A percentile compares a stretch with the other conserved stretches of the same genome.
Conservation (phyloP, 2,888 invertebrate species). For the Caenorhabditis macrosperma region DNA sequence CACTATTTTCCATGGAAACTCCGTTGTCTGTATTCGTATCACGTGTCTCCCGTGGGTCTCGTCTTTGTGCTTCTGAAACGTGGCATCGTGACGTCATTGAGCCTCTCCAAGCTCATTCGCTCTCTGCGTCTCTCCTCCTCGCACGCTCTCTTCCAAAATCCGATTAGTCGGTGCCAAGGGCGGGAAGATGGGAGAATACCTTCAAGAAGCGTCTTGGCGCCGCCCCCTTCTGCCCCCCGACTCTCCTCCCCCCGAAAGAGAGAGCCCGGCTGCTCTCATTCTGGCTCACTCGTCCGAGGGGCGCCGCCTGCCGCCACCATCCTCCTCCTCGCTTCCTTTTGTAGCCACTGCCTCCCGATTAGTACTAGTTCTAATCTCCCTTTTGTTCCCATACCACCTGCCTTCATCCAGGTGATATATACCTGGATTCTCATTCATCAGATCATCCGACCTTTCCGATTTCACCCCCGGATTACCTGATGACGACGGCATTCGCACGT, state of each 20-base stretch:
- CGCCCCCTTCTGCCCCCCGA: constrained; percentile 47
- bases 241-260: constrained; percentile 18
- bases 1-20: constrained; percentile 25
- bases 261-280: constrained; percentile 23
- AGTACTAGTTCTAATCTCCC: constrained; percentile 18
- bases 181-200: constrained; percentile 38
- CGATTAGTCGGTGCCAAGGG: constrained; percentile 34
- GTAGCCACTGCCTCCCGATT: not conserved
- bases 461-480: constrained; percentile 6
- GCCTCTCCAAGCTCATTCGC: not conserved
- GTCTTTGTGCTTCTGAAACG: not conserved
- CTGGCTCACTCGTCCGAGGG: constrained; percentile 5
- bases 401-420: constrained; percentile 23
- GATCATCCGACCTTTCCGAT: constrained; percentile 12
- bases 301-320: constrained; percentile 10
- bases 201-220: constrained; percentile 33
- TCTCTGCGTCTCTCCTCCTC: not conserved
- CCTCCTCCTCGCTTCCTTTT: constrained; percentile 13
- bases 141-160: constrained; percentile 16
- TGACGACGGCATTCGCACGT: not conserved
- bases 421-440: constrained; percentile 4
- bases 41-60: not conserved
- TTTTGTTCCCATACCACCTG: constrained; percentile 22
- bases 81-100: constrained; percentile 30
- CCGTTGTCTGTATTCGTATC: not conserved